A percentile compares a stretch with the other conserved stretches of the same genome.
Evolutionary conservation across 2,113 vertebrate genomes (phyloP).

Genomic region (Turnix velox): DNA sequence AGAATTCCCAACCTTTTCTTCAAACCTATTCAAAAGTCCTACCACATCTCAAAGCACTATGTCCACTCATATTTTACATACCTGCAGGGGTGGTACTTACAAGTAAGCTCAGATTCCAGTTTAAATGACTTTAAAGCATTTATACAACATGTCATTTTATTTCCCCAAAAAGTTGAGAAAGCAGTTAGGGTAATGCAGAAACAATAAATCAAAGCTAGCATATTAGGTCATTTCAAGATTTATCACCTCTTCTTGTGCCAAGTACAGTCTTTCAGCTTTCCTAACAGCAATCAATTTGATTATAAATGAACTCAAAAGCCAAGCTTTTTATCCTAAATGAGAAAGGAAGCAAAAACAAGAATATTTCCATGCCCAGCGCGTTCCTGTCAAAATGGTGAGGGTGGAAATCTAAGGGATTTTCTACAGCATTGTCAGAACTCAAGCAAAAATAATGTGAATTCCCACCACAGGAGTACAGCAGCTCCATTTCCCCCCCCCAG

Average conservation of each 20-base stretch:
- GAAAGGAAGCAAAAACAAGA: neutral
- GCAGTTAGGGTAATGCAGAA: neutral
- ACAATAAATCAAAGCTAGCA: neutral
- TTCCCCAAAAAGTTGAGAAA: neutral
- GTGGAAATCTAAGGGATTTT: neutral
- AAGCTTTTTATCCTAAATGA: neutral
- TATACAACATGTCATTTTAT: neutral
- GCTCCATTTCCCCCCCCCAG: neutral
- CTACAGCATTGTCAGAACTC: neutral
- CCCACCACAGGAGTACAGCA: neutral
- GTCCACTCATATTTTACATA: no score
- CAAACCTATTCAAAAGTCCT: rapidly evolving
- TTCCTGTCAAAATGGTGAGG: neutral
- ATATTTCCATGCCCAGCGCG: neutral
- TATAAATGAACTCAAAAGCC: neutral
- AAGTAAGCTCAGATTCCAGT: neutral
- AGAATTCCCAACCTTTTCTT: neutral
- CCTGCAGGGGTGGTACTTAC: no score
- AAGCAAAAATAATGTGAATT: constrained; percentile 27
- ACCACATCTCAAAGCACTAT: no score
- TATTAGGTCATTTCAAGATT: neutral
- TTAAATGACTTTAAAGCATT: neutral
- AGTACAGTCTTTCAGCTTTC: neutral
- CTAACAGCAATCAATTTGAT: neutral
- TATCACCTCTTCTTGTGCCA: neutral